phyloP scores from a whole-genome alignment of 2,113 vertebrate species.

The Phylloscopus whistleri region DNA sequence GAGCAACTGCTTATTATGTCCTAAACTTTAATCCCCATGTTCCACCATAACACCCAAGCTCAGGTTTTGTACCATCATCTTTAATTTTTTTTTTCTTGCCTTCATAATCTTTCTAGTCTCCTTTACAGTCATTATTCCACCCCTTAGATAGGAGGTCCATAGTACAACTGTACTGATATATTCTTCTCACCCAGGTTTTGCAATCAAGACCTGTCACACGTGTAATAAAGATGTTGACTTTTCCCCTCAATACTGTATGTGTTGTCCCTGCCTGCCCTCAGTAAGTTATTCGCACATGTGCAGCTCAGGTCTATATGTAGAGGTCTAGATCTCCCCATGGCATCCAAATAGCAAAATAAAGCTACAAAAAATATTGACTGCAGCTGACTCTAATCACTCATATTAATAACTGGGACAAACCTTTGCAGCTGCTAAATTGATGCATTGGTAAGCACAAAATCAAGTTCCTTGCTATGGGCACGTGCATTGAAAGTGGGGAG shows the following conservation, averaged over 20 bases:
- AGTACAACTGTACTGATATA: neutral
- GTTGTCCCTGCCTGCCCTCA: neutral
- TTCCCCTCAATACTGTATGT: neutral
- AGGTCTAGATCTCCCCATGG: neutral
- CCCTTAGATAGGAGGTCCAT: neutral
- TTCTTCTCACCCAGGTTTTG: neutral
- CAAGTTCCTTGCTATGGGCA: neutral
- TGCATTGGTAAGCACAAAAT: neutral
- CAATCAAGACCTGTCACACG: neutral
- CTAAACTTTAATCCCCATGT: neutral
- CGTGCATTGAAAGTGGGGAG: accelerated
- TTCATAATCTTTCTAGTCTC: neutral
- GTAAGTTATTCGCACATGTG: neutral
- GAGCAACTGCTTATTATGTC: neutral
- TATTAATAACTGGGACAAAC: neutral
- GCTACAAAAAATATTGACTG: neutral
- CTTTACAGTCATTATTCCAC: neutral
- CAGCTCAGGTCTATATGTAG: neutral
- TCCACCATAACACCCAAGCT: neutral
- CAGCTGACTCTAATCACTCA: neutral
- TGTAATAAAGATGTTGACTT: neutral
- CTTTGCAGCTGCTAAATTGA: neutral
- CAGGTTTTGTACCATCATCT: neutral
- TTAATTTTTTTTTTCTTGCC: neutral
- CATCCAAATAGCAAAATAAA: neutral